Evolutionary conservation across 2,113 vertebrate species (phyloP).

Genomic region (Steatornis caripensis): DNA sequence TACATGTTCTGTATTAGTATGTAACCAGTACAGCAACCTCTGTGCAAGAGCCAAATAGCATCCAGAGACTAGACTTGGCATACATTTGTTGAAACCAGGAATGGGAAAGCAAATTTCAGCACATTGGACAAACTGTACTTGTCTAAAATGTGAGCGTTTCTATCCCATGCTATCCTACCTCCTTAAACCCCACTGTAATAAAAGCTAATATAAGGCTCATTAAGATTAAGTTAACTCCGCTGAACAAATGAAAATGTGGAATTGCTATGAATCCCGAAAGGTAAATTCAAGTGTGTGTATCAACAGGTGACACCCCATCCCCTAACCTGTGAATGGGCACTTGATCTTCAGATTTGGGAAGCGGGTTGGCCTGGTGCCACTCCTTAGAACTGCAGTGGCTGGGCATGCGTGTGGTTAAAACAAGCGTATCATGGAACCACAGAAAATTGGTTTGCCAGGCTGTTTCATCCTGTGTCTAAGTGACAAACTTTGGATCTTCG

Average conservation of each 20-base stretch:
- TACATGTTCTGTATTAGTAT: not conserved
- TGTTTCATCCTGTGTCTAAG: not conserved
- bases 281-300: not conserved
- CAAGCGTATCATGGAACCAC: not conserved
- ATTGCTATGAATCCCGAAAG: not conserved
- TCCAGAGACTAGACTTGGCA: not conserved
- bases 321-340: not conserved
- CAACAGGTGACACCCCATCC: not conserved
- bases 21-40: not conserved
- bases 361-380: not conserved
- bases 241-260: not conserved
- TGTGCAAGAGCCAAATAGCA: not conserved
- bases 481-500: not conserved
- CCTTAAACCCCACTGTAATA: not conserved
- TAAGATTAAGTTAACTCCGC: not conserved
- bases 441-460: not conserved
- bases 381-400: not conserved
- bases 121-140: not conserved
- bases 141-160: not conserved
- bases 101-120: not conserved
- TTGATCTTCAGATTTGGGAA: not conserved
- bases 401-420: not conserved
- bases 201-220: not conserved
- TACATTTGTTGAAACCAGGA: not conserved
- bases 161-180: not conserved